phyloP scores from a whole-genome alignment of 2,113 vertebrate species.

The Tyrannus savana region DNA sequence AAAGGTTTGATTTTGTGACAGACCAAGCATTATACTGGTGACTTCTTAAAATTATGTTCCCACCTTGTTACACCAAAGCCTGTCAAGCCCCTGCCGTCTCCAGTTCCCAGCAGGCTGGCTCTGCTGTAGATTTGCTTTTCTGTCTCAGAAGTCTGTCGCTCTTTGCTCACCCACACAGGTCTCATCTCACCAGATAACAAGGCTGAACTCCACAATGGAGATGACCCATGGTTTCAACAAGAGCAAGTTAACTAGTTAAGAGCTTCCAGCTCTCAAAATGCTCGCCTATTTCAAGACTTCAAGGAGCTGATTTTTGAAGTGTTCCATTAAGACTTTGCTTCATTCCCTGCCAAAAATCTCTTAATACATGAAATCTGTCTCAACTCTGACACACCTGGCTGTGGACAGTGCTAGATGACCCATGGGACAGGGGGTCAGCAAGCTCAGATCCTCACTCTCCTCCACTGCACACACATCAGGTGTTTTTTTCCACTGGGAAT shows the following conservation, averaged over 20 bases:
- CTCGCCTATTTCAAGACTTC: neutral
- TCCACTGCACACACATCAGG: neutral
- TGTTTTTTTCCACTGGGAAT: neutral
- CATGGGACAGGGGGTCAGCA: rapidly evolving
- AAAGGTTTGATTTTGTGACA: neutral
- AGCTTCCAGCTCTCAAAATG: neutral
- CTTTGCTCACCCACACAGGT: neutral
- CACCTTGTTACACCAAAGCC: neutral
- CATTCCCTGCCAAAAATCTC: neutral
- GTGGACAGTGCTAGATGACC: neutral
- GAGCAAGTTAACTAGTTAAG: neutral
- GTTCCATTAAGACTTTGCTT: neutral
- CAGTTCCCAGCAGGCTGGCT: neutral
- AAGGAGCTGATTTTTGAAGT: neutral
- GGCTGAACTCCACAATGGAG: neutral
- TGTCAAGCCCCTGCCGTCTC: neutral
- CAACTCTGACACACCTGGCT: neutral
- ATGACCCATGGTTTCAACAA: neutral
- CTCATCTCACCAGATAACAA: neutral
- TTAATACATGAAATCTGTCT: neutral
- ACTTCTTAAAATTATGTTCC: neutral
- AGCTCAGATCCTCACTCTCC: neutral
- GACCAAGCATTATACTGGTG: neutral
- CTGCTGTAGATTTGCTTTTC: neutral
- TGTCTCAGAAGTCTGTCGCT: neutral